Base-by-base conservation (phyloP, 2,797 vertebrate genomes). In the Glyptemys insculpta region DNA sequence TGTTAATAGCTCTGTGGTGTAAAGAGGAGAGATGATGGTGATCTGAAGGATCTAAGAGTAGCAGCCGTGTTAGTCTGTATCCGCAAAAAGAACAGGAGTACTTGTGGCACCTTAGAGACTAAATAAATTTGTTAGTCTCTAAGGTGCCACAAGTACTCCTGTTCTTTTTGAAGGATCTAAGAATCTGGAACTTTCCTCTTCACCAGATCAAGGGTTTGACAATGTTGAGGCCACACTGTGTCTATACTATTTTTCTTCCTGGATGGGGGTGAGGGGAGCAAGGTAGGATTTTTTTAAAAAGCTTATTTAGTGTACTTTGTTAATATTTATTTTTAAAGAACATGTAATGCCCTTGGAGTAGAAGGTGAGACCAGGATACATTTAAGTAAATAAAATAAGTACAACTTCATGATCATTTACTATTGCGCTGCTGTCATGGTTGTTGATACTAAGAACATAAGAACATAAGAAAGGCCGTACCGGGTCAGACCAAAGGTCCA, bases 21-120 rank as follows among this genome's bases (percentile, higher is more conserved):
- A 88, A 91, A 87, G 80, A 90, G 89, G 93, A 47, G 92, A 96
- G 95, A 95, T 96, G 59, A 34, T 16, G 91, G 93, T 47, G 57
- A 88, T 97, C 80, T 91, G 91, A 80, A 65, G 31, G 59, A 16
- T 65, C 59, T 65, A 65, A 34, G 59, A 65, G n/a, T n/a, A 41
- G 37, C 37, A 41, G 37, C 37, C 37, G 37, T 41, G 37, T 41
- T 41, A 41, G 37, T 41, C 5, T 41, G 37, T 41, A 41, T 41
- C 37, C 5, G 37, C 37, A 41, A 41, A 41, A 41, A 41, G 37
- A 41, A 41, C 37, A 41, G 37, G 37, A 41, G 37, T 41, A 41
- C 37, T 41, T 41, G 37, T 41, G 37, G 37, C 37, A 41, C 37
- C 37, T 41, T 41, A 41, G 37, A 41, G 37, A 41, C 37, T 41